Percentiles rank a stretch among this genome's conserved stretches.
phyloP scores from a whole-genome alignment of 64 coral and sea anemone species.

The Dendronephthya gigantea region DNA sequence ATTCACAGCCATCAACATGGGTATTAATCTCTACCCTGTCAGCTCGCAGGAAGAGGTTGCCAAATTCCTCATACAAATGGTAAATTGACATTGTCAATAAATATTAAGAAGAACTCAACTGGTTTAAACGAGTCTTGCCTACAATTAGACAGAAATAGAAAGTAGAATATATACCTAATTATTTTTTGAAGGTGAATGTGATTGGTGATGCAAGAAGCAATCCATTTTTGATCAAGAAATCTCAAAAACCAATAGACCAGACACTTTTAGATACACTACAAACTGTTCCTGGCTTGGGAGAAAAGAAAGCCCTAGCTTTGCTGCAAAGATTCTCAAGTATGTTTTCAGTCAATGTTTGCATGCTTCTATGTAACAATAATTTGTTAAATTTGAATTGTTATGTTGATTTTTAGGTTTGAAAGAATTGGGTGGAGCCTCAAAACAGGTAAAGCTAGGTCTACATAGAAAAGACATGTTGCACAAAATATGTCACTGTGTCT shows the following conservation, averaged over 20 bases:
- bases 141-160: too few species aligned
- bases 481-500: neutral
- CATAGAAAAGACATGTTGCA: too few species aligned
- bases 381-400: neutral
- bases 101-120: too few species aligned
- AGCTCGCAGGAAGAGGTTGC: slow-evolving; percentile 35
- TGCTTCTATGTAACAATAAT: neutral
- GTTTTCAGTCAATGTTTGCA: neutral
- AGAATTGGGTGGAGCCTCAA: neutral
- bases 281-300: slow-evolving; percentile 70
- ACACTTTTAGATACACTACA: slow-evolving; percentile 58
- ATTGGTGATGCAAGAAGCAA: slow-evolving; percentile 73
- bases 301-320: slow-evolving; percentile 83
- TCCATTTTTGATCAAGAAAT: slow-evolving; percentile 68
- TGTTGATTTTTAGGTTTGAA: neutral
- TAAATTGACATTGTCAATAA: neutral
- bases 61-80: slow-evolving; percentile 55
- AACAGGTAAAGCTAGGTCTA: neutral
- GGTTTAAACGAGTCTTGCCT: neutral
- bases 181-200: slow-evolving; percentile 43
- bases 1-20: slow-evolving; percentile 47
- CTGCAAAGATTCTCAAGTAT: slow-evolving; percentile 68
- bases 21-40: slow-evolving; percentile 44
- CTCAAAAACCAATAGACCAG: slow-evolving; percentile 48
- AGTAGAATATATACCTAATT: too few species aligned